These are phyloP conservation scores for Rhinolophus sinicus DNA, from an alignment of 2,113 vertebrate genomes.

Conservation along the genomic window DNA sequence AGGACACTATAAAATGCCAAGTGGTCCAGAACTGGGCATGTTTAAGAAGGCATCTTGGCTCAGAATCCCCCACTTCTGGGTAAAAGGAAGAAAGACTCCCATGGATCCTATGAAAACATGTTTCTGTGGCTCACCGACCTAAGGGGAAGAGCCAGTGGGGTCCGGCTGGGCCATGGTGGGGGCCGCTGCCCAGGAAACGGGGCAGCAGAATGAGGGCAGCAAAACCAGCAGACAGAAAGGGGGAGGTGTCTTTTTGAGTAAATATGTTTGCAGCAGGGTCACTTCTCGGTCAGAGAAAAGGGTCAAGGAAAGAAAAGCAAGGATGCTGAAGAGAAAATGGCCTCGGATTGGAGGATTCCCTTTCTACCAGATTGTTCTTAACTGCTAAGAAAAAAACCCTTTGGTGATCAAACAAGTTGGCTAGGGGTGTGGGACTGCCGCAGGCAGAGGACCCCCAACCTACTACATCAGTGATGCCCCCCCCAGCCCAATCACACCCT, in stretches of 20 bases:
- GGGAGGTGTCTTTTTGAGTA: neutral
- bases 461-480: neutral
- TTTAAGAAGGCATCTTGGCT: neutral
- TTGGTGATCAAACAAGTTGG: neutral
- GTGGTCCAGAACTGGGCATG: neutral
- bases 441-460: neutral
- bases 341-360: neutral
- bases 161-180: neutral
- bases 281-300: neutral
- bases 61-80: neutral
- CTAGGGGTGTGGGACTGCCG: neutral
- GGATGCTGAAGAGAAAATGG: neutral
- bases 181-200: neutral
- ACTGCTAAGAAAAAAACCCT: constrained; percentile 16
- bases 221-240: neutral
- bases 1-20: neutral
- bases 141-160: neutral
- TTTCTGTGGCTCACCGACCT: neutral
- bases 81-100: neutral
- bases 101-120: neutral
- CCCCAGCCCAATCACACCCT: neutral
- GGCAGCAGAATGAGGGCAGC: neutral
- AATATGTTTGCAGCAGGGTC: neutral
- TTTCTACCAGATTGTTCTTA: neutral
- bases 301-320: neutral